Percentiles rank a stretch among this genome's conserved stretches.
These are phyloP conservation scores for Pipa parva DNA, from an alignment of 2,113 vertebrate species.

Conservation along the genomic window DNA sequence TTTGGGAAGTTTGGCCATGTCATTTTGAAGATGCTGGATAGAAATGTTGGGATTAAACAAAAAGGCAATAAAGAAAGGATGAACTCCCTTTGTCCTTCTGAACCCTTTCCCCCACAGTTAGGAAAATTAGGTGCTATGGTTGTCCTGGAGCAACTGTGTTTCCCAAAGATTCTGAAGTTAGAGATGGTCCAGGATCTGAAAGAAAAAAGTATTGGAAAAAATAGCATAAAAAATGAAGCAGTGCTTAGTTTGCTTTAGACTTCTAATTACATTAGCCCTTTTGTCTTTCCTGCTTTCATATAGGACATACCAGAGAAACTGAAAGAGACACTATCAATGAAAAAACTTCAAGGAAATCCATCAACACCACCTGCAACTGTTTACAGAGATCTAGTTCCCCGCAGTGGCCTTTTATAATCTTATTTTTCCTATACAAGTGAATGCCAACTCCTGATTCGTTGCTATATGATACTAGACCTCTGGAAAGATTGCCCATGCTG, in stretches of 20 bases:
- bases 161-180: slow-evolving; percentile 23
- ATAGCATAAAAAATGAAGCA: background rate
- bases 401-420: too few relatives aligned
- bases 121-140: slow-evolving; percentile 3
- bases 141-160: slow-evolving; percentile 27
- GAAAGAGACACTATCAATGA: background rate
- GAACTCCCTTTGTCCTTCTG: background rate
- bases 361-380: too few relatives aligned
- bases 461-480: too few relatives aligned
- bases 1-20: background rate
- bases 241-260: background rate
- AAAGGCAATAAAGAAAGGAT: background rate
- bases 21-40: background rate
- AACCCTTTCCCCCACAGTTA: background rate
- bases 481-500: too few relatives aligned
- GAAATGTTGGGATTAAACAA: background rate
- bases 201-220: background rate
- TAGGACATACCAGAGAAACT: background rate
- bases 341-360: too few relatives aligned
- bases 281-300: background rate
- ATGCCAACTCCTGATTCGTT: too few relatives aligned
- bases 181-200: slow-evolving; percentile 21
- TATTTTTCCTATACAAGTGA: too few relatives aligned
- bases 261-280: background rate
- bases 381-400: too few relatives aligned